Conservation (phyloP, 2,797 vertebrate species). For the Pangasius macronema region DNA sequence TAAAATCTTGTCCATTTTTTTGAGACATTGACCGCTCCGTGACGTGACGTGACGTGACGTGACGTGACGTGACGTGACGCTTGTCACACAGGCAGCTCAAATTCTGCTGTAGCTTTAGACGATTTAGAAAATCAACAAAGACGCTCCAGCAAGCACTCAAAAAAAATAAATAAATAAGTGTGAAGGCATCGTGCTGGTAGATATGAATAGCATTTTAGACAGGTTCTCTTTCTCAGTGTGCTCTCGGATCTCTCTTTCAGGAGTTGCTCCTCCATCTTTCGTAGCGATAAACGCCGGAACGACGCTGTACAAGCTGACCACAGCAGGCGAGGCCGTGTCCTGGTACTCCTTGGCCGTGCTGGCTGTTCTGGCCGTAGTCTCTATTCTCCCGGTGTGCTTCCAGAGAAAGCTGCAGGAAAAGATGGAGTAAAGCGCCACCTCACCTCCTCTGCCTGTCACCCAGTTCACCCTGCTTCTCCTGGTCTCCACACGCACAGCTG, state of each 20-base stretch:
- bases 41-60: no score
- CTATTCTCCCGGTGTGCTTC: constrained; percentile 93
- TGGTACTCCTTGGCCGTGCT: constrained; percentile 95
- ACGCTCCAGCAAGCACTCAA: neutral
- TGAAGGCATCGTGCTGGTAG: neutral
- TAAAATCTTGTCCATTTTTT: neutral
- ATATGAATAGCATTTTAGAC: neutral
- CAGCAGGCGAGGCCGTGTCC: constrained; percentile 96
- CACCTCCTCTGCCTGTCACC: constrained; percentile 54
- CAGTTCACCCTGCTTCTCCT: constrained; percentile 3
- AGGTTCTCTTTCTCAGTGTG: neutral
- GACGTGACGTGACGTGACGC: no score
- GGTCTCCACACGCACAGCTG: neutral
- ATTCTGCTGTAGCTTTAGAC: neutral
- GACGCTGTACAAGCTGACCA: constrained; percentile 95
- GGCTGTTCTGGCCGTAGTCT: constrained; percentile 88
- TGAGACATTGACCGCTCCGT: neutral
- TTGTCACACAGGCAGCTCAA: neutral
- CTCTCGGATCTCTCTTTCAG: constrained; percentile 66
- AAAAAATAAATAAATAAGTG: neutral
- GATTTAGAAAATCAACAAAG: neutral
- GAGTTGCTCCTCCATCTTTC: constrained; percentile 96
- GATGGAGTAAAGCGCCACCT: constrained; percentile 76
- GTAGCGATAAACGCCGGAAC: constrained; percentile 98
- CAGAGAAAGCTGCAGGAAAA: constrained; percentile 95